Conservation (phyloP, 2,888 invertebrate species). For the Meteorus colon region DNA sequence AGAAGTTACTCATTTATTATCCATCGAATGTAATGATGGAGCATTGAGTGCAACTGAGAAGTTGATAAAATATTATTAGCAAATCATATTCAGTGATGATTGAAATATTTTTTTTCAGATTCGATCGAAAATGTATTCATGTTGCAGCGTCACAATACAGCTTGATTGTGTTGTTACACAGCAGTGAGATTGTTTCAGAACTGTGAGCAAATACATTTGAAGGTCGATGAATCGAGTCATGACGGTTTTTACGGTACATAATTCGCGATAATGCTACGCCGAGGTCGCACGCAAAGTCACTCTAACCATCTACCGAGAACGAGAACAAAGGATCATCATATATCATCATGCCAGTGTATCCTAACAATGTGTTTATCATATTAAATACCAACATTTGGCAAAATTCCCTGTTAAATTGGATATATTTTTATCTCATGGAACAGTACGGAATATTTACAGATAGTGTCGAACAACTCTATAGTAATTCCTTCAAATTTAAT, state of each 20-base stretch:
- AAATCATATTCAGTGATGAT: no score
- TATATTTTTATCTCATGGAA: no score
- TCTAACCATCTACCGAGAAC: conserved; percentile 15
- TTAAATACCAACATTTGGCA: neutral
- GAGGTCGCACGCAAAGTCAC: conserved; percentile 29
- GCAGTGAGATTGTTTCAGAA: neutral
- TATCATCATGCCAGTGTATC: neutral
- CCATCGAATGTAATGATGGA: neutral
- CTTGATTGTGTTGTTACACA: neutral
- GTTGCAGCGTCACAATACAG: no score
- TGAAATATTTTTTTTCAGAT: no score
- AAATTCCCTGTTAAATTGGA: neutral
- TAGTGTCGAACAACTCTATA: no score
- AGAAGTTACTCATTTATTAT: neutral
- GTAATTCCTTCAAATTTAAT: no score
- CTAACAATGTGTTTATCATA: neutral
- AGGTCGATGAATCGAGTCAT: conserved; percentile 30
- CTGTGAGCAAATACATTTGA: neutral
- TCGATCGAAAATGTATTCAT: no score
- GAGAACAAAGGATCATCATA: neutral
- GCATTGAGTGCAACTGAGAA: no score
- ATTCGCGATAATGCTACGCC: conserved; percentile 22
- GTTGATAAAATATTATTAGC: no score
- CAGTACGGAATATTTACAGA: no score
- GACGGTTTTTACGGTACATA: conserved; percentile 32